Base-by-base conservation (phyloP, 1,140 invertebrate genomes). In the Whitmania pigra region DNA sequence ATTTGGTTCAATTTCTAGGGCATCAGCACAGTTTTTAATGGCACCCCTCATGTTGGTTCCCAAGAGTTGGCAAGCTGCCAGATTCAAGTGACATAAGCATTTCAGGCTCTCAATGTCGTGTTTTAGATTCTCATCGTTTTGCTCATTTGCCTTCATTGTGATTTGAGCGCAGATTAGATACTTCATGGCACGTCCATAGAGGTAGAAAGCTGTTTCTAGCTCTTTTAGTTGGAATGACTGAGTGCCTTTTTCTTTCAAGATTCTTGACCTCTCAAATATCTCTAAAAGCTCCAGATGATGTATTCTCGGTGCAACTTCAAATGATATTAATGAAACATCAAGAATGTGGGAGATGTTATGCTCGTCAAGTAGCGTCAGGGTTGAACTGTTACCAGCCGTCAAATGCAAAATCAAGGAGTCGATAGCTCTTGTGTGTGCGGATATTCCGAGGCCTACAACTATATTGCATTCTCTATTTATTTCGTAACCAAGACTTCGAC, bases 161-260 rank as follows among this genome's bases (percentile, higher is more conserved):
- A 31, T 22, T 25, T 63, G 29, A 31, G 43, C 43, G 20, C 57
- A 63, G 11, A 63, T 22, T 31, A 63, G 57, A 31, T 63, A 63
- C 57, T 63, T 63, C 20, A 63, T 25, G 22, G 57, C 57, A 25
- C 57, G 22, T 11, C 57, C 29, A 31, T 25, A 63, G 22, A 63
- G 57, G 18, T 63, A 31, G 29, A 63, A 63, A 7, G 57, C 57
- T 63, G 57, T 31, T n/a, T 63, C 29, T 4, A 63, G 11, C 11
- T 63, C 57, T 31, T 63, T 63, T 11, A 63, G 22, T 13, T 31
- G 22, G 18, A 63, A 63, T 13, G 57, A 11, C 29, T 18, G 9
- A 1, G 22, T 63, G 11, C 57, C 57, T 25, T 63, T 63, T n/a
- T 63, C 57, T 63, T 31, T 63, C 57, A 63, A 63, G 57, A 31